A percentile compares a stretch with the other conserved stretches of the same genome.
These are phyloP conservation scores for Ceratosolen fusciceps DNA, from an alignment of 1,140 invertebrate genomes.

Conservation along the genomic window DNA sequence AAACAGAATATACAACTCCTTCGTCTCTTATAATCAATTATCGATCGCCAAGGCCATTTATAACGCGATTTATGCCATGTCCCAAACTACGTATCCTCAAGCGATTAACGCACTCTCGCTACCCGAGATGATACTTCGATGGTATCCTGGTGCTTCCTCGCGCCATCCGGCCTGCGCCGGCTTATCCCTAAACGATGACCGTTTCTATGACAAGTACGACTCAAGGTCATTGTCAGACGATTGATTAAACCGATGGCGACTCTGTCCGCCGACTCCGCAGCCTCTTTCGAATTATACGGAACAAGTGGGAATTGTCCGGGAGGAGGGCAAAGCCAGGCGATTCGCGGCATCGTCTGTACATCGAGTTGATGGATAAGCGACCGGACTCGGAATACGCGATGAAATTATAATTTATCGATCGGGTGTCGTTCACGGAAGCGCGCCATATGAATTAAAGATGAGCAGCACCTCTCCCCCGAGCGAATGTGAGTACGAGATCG, in stretches of 20 bases:
- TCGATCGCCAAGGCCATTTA: no score
- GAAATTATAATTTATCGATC: constrained; percentile 72
- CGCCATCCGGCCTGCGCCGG: no score
- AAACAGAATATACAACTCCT: not conserved
- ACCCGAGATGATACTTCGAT: no score
- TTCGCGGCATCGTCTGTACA: constrained; percentile 31
- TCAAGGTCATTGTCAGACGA: no score
- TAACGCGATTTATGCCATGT: not conserved
- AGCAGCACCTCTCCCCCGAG: no score
- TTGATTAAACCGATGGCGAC: no score
- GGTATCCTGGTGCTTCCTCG: no score
- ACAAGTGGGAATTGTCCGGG: not conserved
- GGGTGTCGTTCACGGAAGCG: constrained; percentile 60
- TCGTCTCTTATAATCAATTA: not conserved
- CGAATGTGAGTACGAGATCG: not conserved
- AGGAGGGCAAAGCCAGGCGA: not conserved
- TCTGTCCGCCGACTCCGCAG: no score
- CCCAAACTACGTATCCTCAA: not conserved
- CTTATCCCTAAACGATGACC: no score
- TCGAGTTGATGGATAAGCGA: constrained; percentile 63
- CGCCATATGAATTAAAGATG: constrained; percentile 71
- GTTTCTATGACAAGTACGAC: no score
- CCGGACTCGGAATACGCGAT: constrained; percentile 57
- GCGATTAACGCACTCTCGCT: not conserved
- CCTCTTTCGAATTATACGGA: not conserved